These are phyloP conservation scores for Semnornis frantzii DNA, from an alignment of 2,113 vertebrate species.

Conservation along the genomic window DNA sequence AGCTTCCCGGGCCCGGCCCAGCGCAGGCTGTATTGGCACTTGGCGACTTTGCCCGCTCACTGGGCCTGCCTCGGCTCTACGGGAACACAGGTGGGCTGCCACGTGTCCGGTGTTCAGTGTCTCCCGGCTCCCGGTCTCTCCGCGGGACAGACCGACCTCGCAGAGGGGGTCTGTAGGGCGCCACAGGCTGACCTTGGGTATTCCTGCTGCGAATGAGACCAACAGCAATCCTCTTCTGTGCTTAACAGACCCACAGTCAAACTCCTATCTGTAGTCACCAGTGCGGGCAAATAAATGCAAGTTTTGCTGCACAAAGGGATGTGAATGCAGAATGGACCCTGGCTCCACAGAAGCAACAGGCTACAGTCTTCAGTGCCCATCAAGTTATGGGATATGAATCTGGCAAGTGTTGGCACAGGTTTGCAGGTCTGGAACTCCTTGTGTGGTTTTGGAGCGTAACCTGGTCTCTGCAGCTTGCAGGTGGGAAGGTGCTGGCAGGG, in stretches of 20 bases:
- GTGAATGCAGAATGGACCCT: rapidly evolving
- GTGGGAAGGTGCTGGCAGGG: too few relatives aligned
- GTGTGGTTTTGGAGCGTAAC: not conserved
- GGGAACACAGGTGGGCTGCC: not conserved
- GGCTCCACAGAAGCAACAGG: conserved; percentile 8
- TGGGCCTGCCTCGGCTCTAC: not conserved
- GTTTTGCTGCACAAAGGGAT: not conserved
- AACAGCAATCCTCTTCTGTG: not conserved
- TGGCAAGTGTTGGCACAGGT: not conserved
- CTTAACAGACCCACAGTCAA: rapidly evolving
- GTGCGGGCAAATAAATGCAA: not conserved
- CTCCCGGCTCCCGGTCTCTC: too few relatives aligned
- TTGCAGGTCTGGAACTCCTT: not conserved
- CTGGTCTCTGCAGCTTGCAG: rapidly evolving
- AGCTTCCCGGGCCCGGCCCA: not conserved
- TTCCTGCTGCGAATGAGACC: not conserved
- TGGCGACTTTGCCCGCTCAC: not conserved
- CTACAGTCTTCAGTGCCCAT: not conserved
- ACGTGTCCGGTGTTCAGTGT: not conserved
- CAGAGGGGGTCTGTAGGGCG: not conserved
- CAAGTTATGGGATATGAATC: not conserved
- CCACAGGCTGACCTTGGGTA: not conserved
- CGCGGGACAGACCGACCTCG: not conserved
- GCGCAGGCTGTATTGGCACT: too few relatives aligned
- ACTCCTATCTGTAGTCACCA: not conserved